Evolutionary conservation across 30 jellyfish, hydroid and myxozoan genomes (phyloP), one percentile per base, ranked within the genome.

Genomic region (Chrysaora quinquecirrha): DNA sequence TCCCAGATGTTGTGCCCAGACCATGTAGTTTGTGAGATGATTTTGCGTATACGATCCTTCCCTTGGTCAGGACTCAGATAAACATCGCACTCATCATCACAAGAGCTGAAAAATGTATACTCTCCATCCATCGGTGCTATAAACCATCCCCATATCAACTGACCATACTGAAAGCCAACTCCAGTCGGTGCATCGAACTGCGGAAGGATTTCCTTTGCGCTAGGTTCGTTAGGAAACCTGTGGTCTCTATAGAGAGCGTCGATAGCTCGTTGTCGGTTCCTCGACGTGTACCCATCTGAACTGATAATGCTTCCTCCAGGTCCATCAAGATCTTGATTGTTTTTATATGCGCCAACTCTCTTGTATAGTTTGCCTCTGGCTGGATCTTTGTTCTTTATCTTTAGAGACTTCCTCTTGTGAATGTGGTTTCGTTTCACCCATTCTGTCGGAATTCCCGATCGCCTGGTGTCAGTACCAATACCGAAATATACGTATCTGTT

Each of bases 101-200:
- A 94, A 0, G 99, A 96, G 47, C 96, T 84, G 82, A 80, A 94
- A 61, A 94, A 94, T 3, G 93, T 87, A 76, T 94, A 94, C 65
- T 87, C 97, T 20, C 99, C 99, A 63, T 94, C 99, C 97, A 86
- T 63, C 0, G 99, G 99, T 19, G 99, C 97, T 2, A 94, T 54
- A 68, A 94, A 94, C 99, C 99, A 94, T 1, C 99, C 99, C 99
- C 99, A 94, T 46, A 94, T 54, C 75, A 94, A 69, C 65, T 87
- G 97, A 14, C 99, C 99, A 49, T 94, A 94, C 50, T 58, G 88
- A 43, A 87, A 94, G 30, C 99, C 99, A 47, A 94, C 95, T 31
- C 96, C 90, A 23, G 99, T 94, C 1, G 99, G 99, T 30, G 97
- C 99, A 63, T 94, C 99, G 66, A 94, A 87, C 27, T 79, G 75